These are phyloP conservation scores for Stichopus chloronotus DNA, from an alignment of 35 echinoderm and acorn worm genomes.

Conservation along the genomic window DNA sequence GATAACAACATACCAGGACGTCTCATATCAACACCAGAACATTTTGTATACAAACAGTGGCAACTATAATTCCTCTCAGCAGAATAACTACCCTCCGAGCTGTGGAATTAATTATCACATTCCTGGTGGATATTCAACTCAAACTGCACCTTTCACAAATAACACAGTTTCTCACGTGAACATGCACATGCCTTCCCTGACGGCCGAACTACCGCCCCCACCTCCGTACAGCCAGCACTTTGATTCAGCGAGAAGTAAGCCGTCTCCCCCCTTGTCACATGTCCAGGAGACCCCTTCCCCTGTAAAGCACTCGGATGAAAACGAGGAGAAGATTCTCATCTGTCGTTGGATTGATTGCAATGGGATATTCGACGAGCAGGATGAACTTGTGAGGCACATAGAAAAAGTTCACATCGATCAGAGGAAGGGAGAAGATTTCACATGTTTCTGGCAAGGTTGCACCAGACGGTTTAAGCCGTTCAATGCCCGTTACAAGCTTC, in stretches of 20 bases:
- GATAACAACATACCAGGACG: constrained; percentile 60
- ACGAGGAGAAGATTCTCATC: constrained; percentile 71
- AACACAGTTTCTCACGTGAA: constrained; percentile 32
- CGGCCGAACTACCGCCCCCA: constrained; percentile 72
- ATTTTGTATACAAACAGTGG: constrained; percentile 45
- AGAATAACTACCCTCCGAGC: constrained; percentile 41
- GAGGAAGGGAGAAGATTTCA: constrained; percentile 98
- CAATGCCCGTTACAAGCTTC: constrained; percentile 97
- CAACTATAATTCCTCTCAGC: neutral
- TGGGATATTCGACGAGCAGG: constrained; percentile 88
- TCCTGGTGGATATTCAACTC: constrained; percentile 24
- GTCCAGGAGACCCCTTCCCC: constrained; percentile 63
- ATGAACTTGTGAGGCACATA: constrained; percentile 97
- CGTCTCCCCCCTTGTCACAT: constrained; percentile 56
- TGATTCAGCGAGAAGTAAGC: constrained; percentile 63
- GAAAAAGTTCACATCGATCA: constrained; percentile 99
- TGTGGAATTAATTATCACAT: constrained; percentile 47
- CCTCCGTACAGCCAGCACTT: constrained; percentile 87
- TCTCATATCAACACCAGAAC: constrained; percentile 45
- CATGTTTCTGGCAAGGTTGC: constrained; percentile 98
- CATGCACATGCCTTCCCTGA: constrained; percentile 59
- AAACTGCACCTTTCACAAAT: constrained; percentile 42
- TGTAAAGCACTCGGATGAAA: constrained; percentile 64
- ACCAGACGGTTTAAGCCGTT: constrained; percentile 94
- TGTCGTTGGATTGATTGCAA: constrained; percentile 99